Percentiles rank a stretch among this genome's conserved stretches.
Evolutionary conservation across 2,113 vertebrate genomes (phyloP).

Genomic region (Leptobrachium ailaonicum): DNA sequence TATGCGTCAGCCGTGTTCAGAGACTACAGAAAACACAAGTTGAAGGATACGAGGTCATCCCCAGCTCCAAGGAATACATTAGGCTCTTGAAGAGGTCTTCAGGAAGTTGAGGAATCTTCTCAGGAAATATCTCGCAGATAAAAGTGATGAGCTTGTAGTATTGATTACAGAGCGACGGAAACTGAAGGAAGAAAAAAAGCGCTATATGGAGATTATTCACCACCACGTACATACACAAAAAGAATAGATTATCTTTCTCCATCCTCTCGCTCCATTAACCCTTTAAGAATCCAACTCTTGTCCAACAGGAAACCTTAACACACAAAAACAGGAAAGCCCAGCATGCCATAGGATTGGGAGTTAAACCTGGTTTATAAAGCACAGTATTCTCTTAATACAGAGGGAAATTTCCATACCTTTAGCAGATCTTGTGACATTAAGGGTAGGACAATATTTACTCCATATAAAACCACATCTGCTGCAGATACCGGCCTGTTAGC

Average conservation of each 20-base stretch:
- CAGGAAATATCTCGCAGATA: constrained; percentile 99
- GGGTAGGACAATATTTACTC: constrained; percentile 94
- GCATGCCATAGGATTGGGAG: too few species aligned
- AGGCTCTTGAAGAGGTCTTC: constrained; percentile 98
- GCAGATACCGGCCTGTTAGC: constrained; percentile 87
- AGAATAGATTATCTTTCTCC: too few species aligned
- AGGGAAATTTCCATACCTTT: constrained; percentile 73
- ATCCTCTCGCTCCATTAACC: too few species aligned
- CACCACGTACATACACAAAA: too few species aligned
- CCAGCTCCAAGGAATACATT: constrained; percentile 96
- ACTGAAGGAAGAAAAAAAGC: constrained; percentile 68
- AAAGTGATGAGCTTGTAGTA: constrained; percentile 99
- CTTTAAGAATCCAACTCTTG: too few species aligned
- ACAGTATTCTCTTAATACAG: too few species aligned
- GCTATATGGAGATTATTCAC: too few species aligned
- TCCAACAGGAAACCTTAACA: too few species aligned
- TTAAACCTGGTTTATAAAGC: too few species aligned
- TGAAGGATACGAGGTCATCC: constrained; percentile 98
- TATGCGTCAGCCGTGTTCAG: too few species aligned
- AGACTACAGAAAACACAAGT: neutral
- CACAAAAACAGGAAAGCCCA: too few species aligned
- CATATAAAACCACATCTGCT: constrained; percentile 95
- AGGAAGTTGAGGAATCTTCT: constrained; percentile 97
- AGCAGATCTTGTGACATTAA: constrained; percentile 98
- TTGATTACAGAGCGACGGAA: constrained; percentile 97